Conservation (phyloP, 2,888 invertebrate species). For the Xanthia icteritia region DNA sequence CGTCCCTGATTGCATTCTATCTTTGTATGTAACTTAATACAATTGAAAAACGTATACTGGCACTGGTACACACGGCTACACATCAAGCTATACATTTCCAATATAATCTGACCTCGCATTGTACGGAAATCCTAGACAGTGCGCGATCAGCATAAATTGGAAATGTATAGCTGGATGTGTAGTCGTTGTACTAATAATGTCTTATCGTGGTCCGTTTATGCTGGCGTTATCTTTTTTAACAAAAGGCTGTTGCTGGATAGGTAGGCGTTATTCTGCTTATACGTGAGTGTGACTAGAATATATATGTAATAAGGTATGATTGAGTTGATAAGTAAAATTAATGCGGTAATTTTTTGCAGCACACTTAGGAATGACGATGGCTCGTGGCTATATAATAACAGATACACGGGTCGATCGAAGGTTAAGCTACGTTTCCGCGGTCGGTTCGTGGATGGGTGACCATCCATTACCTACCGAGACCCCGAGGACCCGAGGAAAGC, state of each 20-base stretch:
- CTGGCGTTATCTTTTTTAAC: conserved; percentile 60
- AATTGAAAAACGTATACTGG: conserved; percentile 54
- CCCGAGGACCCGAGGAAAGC: background rate
- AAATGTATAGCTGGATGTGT: too few species aligned
- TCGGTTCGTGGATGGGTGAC: too few species aligned
- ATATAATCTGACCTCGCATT: too few species aligned
- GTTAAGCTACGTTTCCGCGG: background rate
- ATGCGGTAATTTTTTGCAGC: background rate
- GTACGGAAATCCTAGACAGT: too few species aligned
- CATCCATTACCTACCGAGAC: background rate
- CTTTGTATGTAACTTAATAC: conserved; percentile 60
- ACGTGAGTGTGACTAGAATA: background rate
- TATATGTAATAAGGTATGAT: conserved; percentile 1
- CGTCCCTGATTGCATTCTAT: conserved; percentile 54
- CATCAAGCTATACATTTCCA: too few species aligned
- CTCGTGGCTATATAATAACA: background rate
- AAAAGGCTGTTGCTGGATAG: conserved; percentile 62
- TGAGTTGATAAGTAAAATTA: background rate
- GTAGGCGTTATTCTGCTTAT: conserved; percentile 23
- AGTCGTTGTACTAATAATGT: conserved; percentile 25
- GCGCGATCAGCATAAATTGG: too few species aligned
- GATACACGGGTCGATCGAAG: background rate
- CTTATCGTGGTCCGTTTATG: conserved; percentile 50
- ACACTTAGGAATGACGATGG: background rate
- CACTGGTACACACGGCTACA: background rate